These are phyloP conservation scores for Eucidaris tribuloides DNA, from an alignment of 35 echinoderm and acorn worm species.

Conservation along the genomic window DNA sequence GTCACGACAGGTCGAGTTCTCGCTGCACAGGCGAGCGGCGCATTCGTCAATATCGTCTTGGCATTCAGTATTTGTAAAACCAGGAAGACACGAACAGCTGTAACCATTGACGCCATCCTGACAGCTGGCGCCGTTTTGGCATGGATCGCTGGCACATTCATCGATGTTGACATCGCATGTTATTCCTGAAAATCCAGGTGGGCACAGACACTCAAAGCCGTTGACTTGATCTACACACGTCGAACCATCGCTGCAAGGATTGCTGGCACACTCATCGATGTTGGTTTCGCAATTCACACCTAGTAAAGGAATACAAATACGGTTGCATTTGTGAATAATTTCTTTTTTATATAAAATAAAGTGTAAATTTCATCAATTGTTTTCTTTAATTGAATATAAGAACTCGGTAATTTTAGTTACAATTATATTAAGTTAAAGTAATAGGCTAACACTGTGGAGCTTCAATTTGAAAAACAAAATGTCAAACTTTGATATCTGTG, in stretches of 20 bases:
- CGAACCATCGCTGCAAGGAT: conserved; percentile 14
- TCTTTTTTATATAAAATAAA: no score
- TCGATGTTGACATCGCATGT: conserved; percentile 15
- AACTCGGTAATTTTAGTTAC: no score
- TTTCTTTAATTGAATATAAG: no score
- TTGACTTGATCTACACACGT: conserved; percentile 26
- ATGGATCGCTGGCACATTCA: conserved; percentile 37
- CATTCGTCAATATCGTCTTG: conserved; percentile 33
- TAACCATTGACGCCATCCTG: conserved; percentile 28
- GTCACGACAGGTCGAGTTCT: conserved; percentile 7
- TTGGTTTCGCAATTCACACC: conserved; percentile 33
- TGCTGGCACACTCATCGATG: conserved; percentile 39
- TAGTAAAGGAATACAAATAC: background rate
- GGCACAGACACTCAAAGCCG: conserved; percentile 30
- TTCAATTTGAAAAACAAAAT: no score
- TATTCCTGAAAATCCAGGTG: background rate
- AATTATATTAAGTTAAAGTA: no score
- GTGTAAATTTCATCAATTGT: no score
- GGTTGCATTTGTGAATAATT: no score
- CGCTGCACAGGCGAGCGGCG: background rate
- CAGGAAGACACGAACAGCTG: conserved; percentile 7
- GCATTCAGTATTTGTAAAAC: background rate
- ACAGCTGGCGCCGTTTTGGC: conserved; percentile 26
- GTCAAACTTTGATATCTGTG: no score
- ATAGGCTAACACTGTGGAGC: no score